Evolutionary conservation across 1,140 invertebrate species (phyloP), one percentile per base, ranked within the genome.

Genomic region (Plutomurus gul): DNA sequence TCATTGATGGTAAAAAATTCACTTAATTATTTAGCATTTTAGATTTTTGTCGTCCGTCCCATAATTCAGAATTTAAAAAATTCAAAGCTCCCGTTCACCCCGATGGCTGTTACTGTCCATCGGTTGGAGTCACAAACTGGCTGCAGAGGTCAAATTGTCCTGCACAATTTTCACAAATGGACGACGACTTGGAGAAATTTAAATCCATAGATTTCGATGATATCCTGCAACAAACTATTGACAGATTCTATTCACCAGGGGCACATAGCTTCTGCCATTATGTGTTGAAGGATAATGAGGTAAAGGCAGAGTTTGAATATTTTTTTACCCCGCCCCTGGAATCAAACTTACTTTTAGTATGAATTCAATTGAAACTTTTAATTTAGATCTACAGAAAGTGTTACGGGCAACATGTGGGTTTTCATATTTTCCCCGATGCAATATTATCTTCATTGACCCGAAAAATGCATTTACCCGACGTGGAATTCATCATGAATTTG

Each of bases 361-460:
- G 1, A 30, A n/a, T 43, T 16, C 25, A 30, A 1, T 13, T 3
- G 25, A 36, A 39, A 72, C 25, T 18, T 65, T 81, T 76, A 82
- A 86, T 85, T 75, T 84, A 91, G 91, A 88, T 97, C 83, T 95
- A 94, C 86, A 89, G 95, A 84, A 91, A 92, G 84, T 98, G 96
- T 85, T 96, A 95, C 88, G 96, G 97, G 22, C 91, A 97, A 87
- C 92, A 98, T 88, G 92, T 95, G n/a, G 96, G 94, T 13, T 99
- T 98, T 86, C 96, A 96, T 86, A 96, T 96, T 90, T 99, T 99
- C 87, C 91, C 94, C 86, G 96, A 99, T 88, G 91, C 91, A 70
- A 93, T 96, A 80, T 87, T 99, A 20, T 85, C 96, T 30, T 96
- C 95, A 0, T 85, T 99, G 16, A 86, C 91, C 11, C 88, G 95